Percentiles rank a stretch among this genome's conserved stretches.
Evolutionary conservation across 1,140 invertebrate species (phyloP).

Genomic region (Caerostris darwini): DNA sequence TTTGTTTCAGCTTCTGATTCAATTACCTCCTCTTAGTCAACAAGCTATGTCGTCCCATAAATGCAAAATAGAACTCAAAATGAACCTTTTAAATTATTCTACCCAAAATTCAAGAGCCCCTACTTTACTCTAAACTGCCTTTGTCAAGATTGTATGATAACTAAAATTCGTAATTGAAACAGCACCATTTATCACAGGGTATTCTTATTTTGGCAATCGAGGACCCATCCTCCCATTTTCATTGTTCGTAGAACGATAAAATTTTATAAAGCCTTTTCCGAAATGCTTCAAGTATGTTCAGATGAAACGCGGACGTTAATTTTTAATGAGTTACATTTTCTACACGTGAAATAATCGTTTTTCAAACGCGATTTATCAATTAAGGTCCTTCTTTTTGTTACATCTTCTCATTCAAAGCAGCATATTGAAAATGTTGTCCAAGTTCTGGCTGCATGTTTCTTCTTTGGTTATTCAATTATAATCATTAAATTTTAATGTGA

Average conservation of each 20-base stretch:
- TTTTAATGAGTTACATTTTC: slow-evolving; percentile 54
- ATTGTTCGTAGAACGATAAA: background rate
- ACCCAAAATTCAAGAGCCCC: background rate
- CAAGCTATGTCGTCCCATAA: background rate
- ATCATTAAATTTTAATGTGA: slow-evolving; percentile 9
- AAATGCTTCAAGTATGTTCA: background rate
- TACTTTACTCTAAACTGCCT: background rate
- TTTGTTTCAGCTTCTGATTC: no score
- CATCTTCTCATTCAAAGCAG: background rate
- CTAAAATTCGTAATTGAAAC: slow-evolving; percentile 9
- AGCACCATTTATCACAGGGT: slow-evolving; percentile 5
- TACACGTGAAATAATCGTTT: slow-evolving; percentile 8
- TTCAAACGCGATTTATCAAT: slow-evolving; percentile 67
- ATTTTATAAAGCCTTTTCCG: slow-evolving; percentile 31
- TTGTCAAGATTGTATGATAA: background rate
- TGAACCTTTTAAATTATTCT: slow-evolving; percentile 18
- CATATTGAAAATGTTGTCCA: background rate
- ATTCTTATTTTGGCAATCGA: background rate
- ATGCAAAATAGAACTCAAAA: background rate
- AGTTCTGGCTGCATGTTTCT: background rate
- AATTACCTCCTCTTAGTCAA: no score
- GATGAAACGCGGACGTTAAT: slow-evolving; percentile 35
- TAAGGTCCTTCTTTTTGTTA: slow-evolving; percentile 19
- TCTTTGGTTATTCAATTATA: background rate
- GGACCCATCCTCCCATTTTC: background rate